Evolutionary conservation across 2,797 vertebrate genomes (phyloP).

Genomic region (Trachops cirrhosus): DNA sequence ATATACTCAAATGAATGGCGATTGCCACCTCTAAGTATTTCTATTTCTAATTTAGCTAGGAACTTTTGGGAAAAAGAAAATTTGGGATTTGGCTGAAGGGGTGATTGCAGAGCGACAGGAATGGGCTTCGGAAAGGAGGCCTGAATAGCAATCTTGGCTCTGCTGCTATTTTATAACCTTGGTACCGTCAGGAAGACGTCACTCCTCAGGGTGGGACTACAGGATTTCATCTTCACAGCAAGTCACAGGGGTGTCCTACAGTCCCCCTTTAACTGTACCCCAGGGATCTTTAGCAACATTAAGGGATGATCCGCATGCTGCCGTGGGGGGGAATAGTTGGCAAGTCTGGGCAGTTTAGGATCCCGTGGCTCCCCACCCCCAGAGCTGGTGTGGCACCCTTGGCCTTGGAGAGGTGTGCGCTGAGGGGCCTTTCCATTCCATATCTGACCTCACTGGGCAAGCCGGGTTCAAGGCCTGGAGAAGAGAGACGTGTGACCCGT

Average conservation of each 20-base stretch:
- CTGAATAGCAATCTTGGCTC: not conserved
- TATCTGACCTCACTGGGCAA: not conserved
- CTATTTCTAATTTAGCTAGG: not conserved
- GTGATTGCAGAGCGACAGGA: too few species aligned
- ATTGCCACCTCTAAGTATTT: not conserved
- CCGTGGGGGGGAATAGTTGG: not conserved
- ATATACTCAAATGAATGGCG: not conserved
- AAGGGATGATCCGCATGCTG: too few species aligned
- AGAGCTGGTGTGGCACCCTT: not conserved
- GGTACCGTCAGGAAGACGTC: not conserved
- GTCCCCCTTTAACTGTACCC: not conserved
- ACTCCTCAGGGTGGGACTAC: too few species aligned
- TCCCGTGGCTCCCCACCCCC: not conserved
- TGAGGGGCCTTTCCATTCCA: not conserved
- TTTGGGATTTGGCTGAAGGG: not conserved
- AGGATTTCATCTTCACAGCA: not conserved
- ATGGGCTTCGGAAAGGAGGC: not conserved
- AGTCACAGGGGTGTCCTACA: not conserved
- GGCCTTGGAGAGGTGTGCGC: not conserved
- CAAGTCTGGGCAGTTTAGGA: not conserved
- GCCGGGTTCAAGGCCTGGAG: not conserved
- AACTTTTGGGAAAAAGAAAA: not conserved
- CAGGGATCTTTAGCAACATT: not conserved
- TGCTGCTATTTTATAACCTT: not conserved
- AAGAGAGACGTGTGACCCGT: not conserved